Evolutionary conservation across 2,888 invertebrate species (phyloP).

Genomic region (Uropetala carovei): DNA sequence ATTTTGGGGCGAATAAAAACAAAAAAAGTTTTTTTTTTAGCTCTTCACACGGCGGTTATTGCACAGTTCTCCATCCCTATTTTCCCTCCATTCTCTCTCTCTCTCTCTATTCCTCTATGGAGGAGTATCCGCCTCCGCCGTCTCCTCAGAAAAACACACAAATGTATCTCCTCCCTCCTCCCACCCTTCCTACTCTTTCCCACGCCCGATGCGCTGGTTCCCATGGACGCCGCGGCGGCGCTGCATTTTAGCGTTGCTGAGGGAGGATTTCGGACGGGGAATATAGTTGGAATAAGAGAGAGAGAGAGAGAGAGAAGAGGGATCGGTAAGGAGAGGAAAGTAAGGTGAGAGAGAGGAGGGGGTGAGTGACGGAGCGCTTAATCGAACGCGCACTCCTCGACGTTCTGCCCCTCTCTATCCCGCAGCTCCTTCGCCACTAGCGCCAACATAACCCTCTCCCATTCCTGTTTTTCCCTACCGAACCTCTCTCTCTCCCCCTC

Average conservation of each 20-base stretch:
- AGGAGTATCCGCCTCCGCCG: not conserved
- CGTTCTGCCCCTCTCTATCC: not conserved
- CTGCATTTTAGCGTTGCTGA: constrained; percentile 31
- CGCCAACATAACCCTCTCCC: not conserved
- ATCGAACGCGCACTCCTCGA: constrained; percentile 32
- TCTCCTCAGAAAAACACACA: not conserved
- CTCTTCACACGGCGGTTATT: constrained; percentile 2
- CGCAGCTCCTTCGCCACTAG: not conserved
- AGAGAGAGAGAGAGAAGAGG: not conserved
- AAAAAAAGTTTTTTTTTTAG: not conserved
- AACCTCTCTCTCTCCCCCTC: not conserved
- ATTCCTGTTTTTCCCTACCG: not conserved
- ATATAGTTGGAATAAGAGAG: not conserved
- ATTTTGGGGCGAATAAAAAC: not conserved
- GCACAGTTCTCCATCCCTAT: too few species aligned
- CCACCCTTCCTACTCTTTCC: not conserved
- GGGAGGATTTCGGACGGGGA: constrained; percentile 46
- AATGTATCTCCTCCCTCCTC: not conserved
- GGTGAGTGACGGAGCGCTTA: constrained; percentile 49
- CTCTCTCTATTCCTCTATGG: not conserved
- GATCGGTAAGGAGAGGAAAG: not conserved
- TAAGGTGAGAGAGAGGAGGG: not conserved
- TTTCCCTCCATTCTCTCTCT: too few species aligned
- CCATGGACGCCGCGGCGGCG: constrained; percentile 29
- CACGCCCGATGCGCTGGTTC: constrained; percentile 39